A percentile compares a stretch with the other conserved stretches of the same genome.
phyloP scores from a whole-genome alignment of 1,140 invertebrate species.

The Hirudo medicinalis region DNA sequence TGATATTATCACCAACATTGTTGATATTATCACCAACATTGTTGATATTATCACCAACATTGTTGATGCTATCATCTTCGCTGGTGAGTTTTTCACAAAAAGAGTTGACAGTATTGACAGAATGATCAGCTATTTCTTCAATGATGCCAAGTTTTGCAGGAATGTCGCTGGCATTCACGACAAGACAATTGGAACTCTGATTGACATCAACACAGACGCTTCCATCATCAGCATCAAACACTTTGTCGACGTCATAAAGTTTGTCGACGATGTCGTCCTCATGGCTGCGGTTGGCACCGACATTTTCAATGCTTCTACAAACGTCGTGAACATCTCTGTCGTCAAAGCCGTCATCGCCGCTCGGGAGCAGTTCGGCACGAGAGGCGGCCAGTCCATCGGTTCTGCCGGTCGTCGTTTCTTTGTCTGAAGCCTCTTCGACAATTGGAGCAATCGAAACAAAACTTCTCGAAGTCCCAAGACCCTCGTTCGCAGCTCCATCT shows the following conservation, averaged over 20 bases:
- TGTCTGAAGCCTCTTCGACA: no score
- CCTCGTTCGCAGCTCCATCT: no score
- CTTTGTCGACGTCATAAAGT: not conserved
- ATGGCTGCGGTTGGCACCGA: not conserved
- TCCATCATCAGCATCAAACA: not conserved
- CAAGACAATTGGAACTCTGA: not conserved
- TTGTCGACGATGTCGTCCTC: not conserved
- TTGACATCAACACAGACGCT: not conserved
- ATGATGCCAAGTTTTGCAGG: no score
- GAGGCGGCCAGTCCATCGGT: no score
- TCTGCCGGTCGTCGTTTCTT: no score
- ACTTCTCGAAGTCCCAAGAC: no score
- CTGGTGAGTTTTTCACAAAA: no score
- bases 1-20: not conserved
- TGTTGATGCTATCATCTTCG: not conserved
- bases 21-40: not conserved
- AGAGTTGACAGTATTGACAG: no score
- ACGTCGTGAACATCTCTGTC: not conserved
- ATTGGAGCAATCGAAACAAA: no score
- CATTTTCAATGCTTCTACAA: not conserved
- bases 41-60: not conserved
- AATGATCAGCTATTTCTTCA: no score
- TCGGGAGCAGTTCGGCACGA: not conserved
- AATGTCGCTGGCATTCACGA: no score
- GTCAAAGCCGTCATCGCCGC: not conserved